These are phyloP conservation scores for Drosophila subobscura DNA, from an alignment of 1,140 invertebrate genomes.

Conservation along the genomic window DNA sequence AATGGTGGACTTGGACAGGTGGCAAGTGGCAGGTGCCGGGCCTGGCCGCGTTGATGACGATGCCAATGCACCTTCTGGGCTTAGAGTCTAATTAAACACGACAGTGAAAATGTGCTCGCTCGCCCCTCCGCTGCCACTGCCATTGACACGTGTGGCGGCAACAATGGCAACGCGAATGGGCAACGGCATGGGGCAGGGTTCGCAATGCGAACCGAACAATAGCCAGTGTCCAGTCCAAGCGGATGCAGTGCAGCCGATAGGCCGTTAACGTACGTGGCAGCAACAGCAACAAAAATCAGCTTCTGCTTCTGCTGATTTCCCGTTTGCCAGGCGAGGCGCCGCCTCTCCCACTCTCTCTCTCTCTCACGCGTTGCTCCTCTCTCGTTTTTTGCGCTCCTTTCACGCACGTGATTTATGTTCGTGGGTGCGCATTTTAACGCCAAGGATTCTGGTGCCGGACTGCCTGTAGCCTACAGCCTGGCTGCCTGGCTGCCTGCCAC, in stretches of 20 bases:
- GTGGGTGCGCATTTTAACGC: slow-evolving; percentile 77
- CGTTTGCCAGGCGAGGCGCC: slow-evolving; percentile 61
- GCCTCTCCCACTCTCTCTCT: slow-evolving; percentile 1
- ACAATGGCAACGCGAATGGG: slow-evolving; percentile 16
- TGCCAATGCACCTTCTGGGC: slow-evolving; percentile 65
- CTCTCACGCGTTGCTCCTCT: too few species aligned
- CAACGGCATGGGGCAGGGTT: slow-evolving; percentile 2
- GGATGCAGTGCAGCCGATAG: slow-evolving; percentile 77
- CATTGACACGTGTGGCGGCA: slow-evolving; percentile 74
- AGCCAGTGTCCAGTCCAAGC: slow-evolving; percentile 53
- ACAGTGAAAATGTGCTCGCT: slow-evolving; percentile 69
- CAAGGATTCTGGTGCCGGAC: slow-evolving; percentile 19
- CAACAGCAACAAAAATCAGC: slow-evolving; percentile 22
- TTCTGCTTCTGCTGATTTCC: slow-evolving; percentile 64
- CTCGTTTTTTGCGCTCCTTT: slow-evolving; percentile 15
- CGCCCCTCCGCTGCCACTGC: slow-evolving; percentile 69
- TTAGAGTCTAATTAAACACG: slow-evolving; percentile 75
- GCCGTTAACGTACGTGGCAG: slow-evolving; percentile 57
- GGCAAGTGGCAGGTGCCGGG: slow-evolving; percentile 6
- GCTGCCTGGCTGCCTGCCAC: background rate
- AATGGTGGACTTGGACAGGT: background rate
- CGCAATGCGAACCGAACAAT: slow-evolving; percentile 56
- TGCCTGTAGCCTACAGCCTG: background rate
- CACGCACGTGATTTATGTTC: slow-evolving; percentile 78
- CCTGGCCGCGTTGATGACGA: background rate